Evolutionary conservation across 1,140 invertebrate species (phyloP), one percentile per base, ranked within the genome.

Genomic region (Scaptomyza hsui): DNA sequence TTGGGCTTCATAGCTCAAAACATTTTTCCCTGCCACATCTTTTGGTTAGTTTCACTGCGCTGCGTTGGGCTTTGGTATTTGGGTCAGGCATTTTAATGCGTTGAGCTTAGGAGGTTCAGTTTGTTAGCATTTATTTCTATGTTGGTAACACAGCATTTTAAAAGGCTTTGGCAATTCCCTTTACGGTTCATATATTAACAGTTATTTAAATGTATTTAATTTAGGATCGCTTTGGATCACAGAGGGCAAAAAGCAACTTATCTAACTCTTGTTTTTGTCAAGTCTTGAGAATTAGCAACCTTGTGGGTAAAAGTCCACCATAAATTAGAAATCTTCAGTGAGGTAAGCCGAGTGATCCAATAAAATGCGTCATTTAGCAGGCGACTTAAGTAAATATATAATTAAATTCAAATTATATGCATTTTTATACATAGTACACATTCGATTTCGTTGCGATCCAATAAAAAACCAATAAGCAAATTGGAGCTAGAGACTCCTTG

Each of bases 381-480:
- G 68, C 77, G 16, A 52, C 47, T 57, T 29, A 5, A 6, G 24
- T 26, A 26, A 26, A 60, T 35, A 73, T 72, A 70, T 63, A 63
- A 63, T 69, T 52, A 18, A 47, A 74, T 75, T 88, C 72, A 80
- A 88, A 81, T 82, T 55, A 53, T 69, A 81, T 75, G 62, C 73
- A 26, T 39, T 80, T 85, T 1, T 24, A 64, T 53, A 80, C 68
- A 86, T 70, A 72, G 75, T 62, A 48, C 59, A 64, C 81, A 86
- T 85, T 85, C 73, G 81, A 85, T 74, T 81, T 86, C 76, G 63
- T 85, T 82, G 51, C 37, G 68, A 42, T 57, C n/a, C n/a, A 55
- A 45, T 21, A 63, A 56, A 24, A 24, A 24, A 24, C 26, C 47
- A 52, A 57, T 65, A 59, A 59, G 52, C 62, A 72, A 65, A 65